Conservation (phyloP, 2,113 vertebrate species). For the Panurus biarmicus region DNA sequence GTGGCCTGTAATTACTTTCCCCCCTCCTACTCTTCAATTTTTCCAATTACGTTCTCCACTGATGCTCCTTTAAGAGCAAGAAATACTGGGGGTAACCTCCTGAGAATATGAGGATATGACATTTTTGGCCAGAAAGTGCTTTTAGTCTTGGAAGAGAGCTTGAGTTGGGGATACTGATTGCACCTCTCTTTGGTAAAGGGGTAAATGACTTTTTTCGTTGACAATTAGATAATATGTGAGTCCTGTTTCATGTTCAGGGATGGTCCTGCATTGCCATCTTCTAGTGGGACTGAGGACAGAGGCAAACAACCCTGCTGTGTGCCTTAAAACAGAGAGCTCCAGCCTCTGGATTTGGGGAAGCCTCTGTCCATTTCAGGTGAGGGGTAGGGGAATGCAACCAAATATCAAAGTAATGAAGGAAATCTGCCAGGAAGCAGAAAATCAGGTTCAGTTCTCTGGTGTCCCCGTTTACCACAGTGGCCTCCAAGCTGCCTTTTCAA, state of each 20-base stretch:
- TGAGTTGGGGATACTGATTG: background rate
- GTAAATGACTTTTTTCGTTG: background rate
- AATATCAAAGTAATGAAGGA: background rate
- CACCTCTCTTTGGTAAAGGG: background rate
- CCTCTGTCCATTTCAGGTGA: background rate
- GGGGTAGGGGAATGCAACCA: background rate
- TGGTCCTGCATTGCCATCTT: background rate
- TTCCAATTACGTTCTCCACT: background rate
- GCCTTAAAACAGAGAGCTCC: background rate
- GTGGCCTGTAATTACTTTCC: slow-evolving; percentile 2
- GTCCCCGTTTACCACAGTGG: background rate
- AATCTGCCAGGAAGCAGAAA: background rate
- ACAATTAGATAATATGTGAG: background rate
- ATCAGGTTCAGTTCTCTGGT: background rate
- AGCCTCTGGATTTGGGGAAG: background rate
- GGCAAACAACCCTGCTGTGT: background rate
- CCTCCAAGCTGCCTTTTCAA: fast-evolving
- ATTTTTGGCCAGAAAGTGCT: background rate
- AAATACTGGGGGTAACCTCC: background rate
- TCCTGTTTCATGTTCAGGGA: background rate
- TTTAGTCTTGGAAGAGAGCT: background rate
- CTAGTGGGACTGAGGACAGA: fast-evolving
- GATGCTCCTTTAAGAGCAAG: background rate
- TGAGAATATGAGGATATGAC: background rate
- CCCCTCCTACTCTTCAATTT: background rate